phyloP scores from a whole-genome alignment of 2,888 invertebrate genomes.

The Muscina levida region DNA sequence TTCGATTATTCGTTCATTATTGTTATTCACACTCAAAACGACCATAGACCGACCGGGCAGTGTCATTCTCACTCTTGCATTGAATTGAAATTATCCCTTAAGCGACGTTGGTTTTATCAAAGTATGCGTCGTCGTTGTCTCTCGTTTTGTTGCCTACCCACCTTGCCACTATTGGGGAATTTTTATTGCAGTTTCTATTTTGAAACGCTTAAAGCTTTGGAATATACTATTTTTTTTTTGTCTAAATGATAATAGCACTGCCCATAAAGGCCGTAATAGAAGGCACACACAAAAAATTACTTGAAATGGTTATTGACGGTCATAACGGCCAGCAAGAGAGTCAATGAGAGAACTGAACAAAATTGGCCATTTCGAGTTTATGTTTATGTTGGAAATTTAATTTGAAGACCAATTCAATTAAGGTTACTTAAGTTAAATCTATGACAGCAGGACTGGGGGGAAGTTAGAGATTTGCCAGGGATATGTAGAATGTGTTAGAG shows the following conservation, averaged over 20 bases:
- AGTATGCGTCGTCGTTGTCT: not conserved
- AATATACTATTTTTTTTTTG: not conserved
- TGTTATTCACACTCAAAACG: not conserved
- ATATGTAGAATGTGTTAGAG: no score
- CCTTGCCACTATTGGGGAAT: not conserved
- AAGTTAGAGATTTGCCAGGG: no score
- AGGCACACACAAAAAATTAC: not conserved
- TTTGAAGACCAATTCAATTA: slow-evolving; percentile 21
- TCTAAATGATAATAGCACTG: not conserved
- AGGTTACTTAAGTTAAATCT: no score
- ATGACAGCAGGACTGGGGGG: no score
- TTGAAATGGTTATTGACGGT: slow-evolving; percentile 19
- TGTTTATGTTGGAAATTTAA: slow-evolving; percentile 1
- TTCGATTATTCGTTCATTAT: slow-evolving; percentile 2
- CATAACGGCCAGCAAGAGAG: slow-evolving; percentile 3
- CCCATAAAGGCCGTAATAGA: slow-evolving; percentile 1
- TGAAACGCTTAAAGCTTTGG: slow-evolving; percentile 4
- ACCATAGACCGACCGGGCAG: not conserved
- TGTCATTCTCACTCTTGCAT: no score
- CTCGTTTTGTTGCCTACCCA: not conserved
- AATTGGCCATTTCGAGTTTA: slow-evolving; percentile 3
- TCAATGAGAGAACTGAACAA: not conserved
- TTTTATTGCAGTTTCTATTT: slow-evolving; percentile 11
- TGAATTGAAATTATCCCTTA: not conserved
- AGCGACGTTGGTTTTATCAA: not conserved